Conservation (phyloP, 2,113 vertebrate genomes). For the Canis aureus region DNA sequence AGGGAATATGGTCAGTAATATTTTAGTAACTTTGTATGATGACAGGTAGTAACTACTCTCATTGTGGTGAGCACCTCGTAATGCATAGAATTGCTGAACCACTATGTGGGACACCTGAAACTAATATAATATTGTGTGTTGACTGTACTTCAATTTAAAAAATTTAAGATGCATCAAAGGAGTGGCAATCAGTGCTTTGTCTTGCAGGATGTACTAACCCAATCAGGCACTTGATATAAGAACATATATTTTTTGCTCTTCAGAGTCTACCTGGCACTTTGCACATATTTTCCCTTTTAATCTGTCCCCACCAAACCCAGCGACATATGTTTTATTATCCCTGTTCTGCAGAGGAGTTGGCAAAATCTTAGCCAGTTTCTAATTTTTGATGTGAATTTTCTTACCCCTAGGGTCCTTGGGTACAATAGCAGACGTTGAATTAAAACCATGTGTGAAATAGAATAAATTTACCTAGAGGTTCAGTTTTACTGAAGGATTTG, state of each 20-base stretch:
- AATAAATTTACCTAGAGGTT: neutral
- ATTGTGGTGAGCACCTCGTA: neutral
- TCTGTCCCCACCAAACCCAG: neutral
- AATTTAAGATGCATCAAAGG: neutral
- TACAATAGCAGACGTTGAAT: constrained; percentile 1
- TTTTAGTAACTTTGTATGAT: neutral
- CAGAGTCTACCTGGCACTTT: neutral
- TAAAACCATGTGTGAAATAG: neutral
- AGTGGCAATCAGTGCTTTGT: neutral
- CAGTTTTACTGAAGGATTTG: neutral
- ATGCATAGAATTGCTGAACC: too few species aligned
- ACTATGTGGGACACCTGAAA: neutral
- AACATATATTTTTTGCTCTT: neutral
- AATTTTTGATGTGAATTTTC: neutral
- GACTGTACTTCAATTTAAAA: neutral
- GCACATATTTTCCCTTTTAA: neutral
- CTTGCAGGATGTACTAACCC: neutral
- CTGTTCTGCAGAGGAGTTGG: neutral
- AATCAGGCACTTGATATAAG: neutral
- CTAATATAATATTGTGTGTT: neutral
- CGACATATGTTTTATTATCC: neutral
- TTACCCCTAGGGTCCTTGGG: neutral
- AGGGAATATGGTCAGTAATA: neutral
- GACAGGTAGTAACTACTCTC: neutral
- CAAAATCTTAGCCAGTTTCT: neutral